Percentiles rank a stretch among this genome's conserved stretches.
Conservation (phyloP, 2,888 invertebrate genomes). For the Elysia crispata region DNA sequence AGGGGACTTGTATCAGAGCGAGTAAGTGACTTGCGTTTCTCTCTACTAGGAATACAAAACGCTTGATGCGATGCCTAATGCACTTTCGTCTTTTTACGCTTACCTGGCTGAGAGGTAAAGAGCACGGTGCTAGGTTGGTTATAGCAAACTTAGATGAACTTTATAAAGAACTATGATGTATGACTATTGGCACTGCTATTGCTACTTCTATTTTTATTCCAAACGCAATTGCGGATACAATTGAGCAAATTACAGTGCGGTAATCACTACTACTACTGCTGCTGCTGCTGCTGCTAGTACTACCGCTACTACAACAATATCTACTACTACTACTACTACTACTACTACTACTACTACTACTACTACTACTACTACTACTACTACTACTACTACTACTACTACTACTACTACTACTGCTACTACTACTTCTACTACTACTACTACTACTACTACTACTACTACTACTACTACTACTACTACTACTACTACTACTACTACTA, state of each 20-base stretch:
- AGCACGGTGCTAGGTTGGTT: neutral
- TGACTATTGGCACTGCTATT: neutral
- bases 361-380: neutral
- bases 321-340: conserved; percentile 10
- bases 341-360: conserved; percentile 1
- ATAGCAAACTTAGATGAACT: neutral
- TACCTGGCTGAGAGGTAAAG: too few species aligned
- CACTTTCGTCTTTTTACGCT: too few species aligned
- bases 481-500: neutral
- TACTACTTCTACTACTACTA: conserved; percentile 24
- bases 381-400: conserved; percentile 13
- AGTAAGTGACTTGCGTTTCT: too few species aligned
- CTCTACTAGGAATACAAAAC: too few species aligned
- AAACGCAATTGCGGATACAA: neutral
- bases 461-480: conserved; percentile 5
- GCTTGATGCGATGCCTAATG: too few species aligned
- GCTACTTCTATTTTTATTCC: neutral
- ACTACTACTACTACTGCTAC: conserved; percentile 30
- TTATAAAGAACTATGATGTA: neutral
- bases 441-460: conserved; percentile 19
- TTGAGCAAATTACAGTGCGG: neutral
- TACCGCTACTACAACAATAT: neutral
- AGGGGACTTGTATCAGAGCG: too few species aligned
- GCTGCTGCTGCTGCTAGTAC: conserved; percentile 18
- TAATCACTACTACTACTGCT: conserved; percentile 17